Evolutionary conservation across 2,888 invertebrate genomes (phyloP), one percentile per base, ranked within the genome.

Genomic region (Eristalis arbustorum): DNA sequence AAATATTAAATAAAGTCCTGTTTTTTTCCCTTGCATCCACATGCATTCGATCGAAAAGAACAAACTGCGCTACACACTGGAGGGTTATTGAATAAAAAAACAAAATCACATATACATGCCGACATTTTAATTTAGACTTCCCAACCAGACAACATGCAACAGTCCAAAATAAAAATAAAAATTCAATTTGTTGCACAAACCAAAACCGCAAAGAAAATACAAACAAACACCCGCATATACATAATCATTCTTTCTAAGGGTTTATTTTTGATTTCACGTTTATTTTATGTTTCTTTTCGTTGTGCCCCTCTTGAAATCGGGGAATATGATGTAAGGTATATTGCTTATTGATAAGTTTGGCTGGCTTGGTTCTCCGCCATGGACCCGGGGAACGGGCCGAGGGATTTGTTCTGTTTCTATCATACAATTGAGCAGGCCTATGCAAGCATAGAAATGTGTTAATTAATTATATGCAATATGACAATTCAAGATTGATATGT

Each of bases 1-100:
- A 87, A 85, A 82, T 82, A 87, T 82, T 71, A 75, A 75, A 81
- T 81, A 81, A 87, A 83, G 87, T 79, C 66, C 82, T 31, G 31
- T 84, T 84, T 84, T n/a, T 78, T 49, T 25, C 69, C 59, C 68
- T 87, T 87, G 83, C 87, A 82, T 81, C 69, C 56, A 63, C 63
- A 77, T 69, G 64, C 56, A 37, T 75, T 63, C 56, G 31, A 71
- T 56, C 37, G 34, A 73, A 64, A 78, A 37, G 56, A 31, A 31
- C 31, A 31, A 31, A 69, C 71, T 42, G 42, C 61, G 56, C 23
- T 13, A 22, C 22, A 31, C 31, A 59, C 59, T 25, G n/a, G 49
- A 73, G 59, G 68, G 69, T 59, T 74, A 69, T 18, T 22, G 25
- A 59, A 18, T 42, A 42, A 42, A 42, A 14, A 42, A 49, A 6